Base-by-base conservation (phyloP, 2,888 invertebrate genomes). In the Theretra japonica region DNA sequence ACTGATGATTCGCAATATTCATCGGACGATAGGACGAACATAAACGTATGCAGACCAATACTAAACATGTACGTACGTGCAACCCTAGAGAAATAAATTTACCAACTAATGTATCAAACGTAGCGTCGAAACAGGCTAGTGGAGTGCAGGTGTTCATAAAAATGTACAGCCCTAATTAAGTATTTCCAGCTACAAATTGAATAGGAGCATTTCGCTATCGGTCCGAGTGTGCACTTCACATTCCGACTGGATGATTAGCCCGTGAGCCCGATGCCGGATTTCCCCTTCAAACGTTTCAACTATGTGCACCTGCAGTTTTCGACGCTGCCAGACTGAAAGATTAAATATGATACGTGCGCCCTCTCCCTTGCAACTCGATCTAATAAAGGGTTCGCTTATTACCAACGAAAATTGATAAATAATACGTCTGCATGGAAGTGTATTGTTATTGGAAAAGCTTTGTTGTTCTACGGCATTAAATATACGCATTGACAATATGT, bases 221-320 rank as follows among this genome's bases (percentile, higher is more conserved):
- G 65, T 65, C 65, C 75, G 79, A 82, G 65, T 65, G 82, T 74
- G 82, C 82, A 77, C 83, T 82, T 79, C 81, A 80, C 84, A 83
- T 88, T 85, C 84, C 86, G 75, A 74, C 81, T 82, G 84, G 86
- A 86, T 87, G 87, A 88, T 89, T 89, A 88, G 86, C 82, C 81
- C 72, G 73, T 72, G 48, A 65, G 65, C 48, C 48, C 65, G 65
- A 48, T 48, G 65, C 65, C 72, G 74, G 75, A 71, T 71, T 73
- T 72, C 69, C 77, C 71, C 73, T 73, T 71, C 70, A 73, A 75
- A 70, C 75, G 79, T 71, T 76, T 74, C 76, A 74, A 79, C 77
- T 79, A 79, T 79, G 78, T 76, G 76, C 86, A 86, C 84, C 83
- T 86, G 76, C 65, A 65, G 65, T 83, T 85, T 86, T 85, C 82